Base-by-base conservation (phyloP, 53 echinoderm and acorn worm genomes). In the Holothuria leucospilota region DNA sequence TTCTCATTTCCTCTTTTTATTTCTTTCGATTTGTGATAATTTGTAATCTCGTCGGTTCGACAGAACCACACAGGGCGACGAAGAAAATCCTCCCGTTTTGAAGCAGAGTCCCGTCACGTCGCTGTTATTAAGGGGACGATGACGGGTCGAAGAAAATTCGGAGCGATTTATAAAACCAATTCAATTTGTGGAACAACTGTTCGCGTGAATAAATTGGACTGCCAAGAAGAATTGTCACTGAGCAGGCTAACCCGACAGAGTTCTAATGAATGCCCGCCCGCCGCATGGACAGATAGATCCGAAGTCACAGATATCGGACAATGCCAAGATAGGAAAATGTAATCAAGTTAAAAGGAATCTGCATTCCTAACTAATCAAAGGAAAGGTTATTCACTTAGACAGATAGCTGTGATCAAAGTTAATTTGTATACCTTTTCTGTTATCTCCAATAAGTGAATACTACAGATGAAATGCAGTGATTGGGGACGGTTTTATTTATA, bases 171-270 rank as follows among this genome's bases (percentile, higher is more conserved):
- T 72, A 75, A 74, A 75, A 75, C 49, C 75, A 75, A 75, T 75
- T 52, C 75, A 75, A 75, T 75, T 75, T 75, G 75, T 75, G 51
- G 51, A 75, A 53, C 75, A 75, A 75, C 75, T 75, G 75, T 75
- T 75, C 75, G 46, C 41, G 25, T 27, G 49, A 49, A 75, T 52
- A 75, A 75, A 75, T 49, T 75, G 75, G 75, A 75, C 26, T 75
- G 75, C 75, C 51, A 75, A 42, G 52, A 49, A 25, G 10, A 41
- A 74, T 74, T 74, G 74, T 51, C 24, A 49, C 23, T 74, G 74
- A 74, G 74, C 27, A 18, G 18, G 56, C 18, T 18, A 56, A 56
- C 56, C 56, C 56, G 56, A 56, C 56, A 56, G 56, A 56, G 56
- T 56, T 56, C 56, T 56, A 56, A 56, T 56, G 56, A 56, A 56